Evolutionary conservation across 1,140 invertebrate species (phyloP), one percentile per base, ranked within the genome.

Genomic region (Bicyclus anynana): DNA sequence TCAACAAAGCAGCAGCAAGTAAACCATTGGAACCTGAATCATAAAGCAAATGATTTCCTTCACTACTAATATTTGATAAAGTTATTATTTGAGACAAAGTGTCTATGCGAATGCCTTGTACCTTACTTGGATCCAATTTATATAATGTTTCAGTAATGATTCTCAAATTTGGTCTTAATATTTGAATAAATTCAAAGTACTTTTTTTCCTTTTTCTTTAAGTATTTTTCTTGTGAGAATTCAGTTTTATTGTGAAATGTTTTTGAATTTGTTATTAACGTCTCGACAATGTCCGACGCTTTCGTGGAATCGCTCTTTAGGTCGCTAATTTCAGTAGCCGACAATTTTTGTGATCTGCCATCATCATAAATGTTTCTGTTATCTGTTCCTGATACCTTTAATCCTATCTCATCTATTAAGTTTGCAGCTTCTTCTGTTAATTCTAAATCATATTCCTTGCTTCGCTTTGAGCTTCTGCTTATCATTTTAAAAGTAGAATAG

Each of bases 201-300:
- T 98, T 98, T 62, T 94, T 94, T 67, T 96, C 94, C 82, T 99
- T 99, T 78, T 98, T 98, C 46, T 94, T 95, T 5, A 99, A 91
- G 81, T 98, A 99, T 80, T 99, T 99, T 67, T 97, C 94, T 84
- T 98, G 96, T 0, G 97, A 95, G 81, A 94, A 98, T 72, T 95
- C 95, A 0, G 97, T 98, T 90, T 98, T 98, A 23, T 91, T 90
- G 20, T 91, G 90, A 84, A 96, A 97, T 7, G 96, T 97, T 58
- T 93, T 94, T 37, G 97, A 98, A 78, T 98, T 98, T 60, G 94
- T 94, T 35, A 98, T 94, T 3, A 99, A 89, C 40, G 94, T 93
- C 54, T 93, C 94, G 26, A 99, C 93, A 56, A 99, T 97, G 77
- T 96, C 93, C 53, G 93, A 93, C 0, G 95, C 94, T 53, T 92